Conservation (phyloP, 1,140 invertebrate species). For the Trichonephila clavipes region DNA sequence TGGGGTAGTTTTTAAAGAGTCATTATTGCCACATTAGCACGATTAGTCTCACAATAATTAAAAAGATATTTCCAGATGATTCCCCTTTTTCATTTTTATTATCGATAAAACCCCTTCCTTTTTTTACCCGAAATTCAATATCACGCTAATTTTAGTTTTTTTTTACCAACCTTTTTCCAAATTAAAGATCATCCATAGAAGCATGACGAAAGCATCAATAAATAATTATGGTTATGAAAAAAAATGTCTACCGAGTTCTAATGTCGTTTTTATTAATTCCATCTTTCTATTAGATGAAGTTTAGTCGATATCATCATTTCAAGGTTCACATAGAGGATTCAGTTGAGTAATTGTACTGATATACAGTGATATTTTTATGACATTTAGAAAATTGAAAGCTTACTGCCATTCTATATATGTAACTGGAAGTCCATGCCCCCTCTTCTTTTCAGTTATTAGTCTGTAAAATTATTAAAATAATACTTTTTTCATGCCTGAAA, state of each 20-base stretch:
- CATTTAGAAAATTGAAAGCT: slow-evolving; percentile 2
- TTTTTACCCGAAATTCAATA: background rate
- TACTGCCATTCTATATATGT: background rate
- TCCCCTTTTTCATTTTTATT: background rate
- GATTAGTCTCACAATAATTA: background rate
- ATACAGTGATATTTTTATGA: background rate
- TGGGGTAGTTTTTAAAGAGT: background rate
- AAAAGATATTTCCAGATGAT: background rate
- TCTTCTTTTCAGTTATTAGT: background rate
- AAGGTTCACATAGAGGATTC: background rate
- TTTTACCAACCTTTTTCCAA: background rate
- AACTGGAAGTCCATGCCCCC: background rate
- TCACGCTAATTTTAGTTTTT: background rate
- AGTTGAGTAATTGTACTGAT: background rate
- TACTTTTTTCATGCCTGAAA: background rate
- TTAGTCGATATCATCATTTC: background rate
- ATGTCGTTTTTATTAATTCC: background rate
- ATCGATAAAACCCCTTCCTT: background rate
- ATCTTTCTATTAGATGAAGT: background rate
- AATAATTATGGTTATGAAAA: background rate
- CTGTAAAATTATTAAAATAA: background rate
- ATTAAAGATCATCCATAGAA: background rate
- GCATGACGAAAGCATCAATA: background rate
- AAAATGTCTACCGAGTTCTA: background rate
- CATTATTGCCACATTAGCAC: background rate